These are phyloP conservation scores for Heliconius hewitsoni DNA, from an alignment of 1,140 invertebrate genomes.

Conservation along the genomic window DNA sequence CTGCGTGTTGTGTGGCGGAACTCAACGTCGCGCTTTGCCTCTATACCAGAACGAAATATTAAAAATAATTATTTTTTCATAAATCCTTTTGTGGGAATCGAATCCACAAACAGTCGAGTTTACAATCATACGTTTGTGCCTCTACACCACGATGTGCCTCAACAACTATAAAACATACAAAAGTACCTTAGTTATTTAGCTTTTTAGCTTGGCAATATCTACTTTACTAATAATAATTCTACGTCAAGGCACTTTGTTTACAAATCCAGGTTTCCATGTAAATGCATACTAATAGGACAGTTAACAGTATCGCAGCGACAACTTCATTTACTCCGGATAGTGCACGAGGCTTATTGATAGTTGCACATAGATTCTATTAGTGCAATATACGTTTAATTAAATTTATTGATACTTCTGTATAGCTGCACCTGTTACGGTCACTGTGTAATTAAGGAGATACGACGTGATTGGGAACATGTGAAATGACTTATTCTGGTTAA, in stretches of 20 bases:
- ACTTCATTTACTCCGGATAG: conserved; percentile 24
- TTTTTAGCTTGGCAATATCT: neutral
- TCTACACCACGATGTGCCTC: no score
- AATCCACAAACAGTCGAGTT: no score
- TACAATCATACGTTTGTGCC: no score
- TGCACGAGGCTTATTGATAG: conserved; percentile 13
- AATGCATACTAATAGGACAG: conserved; percentile 23
- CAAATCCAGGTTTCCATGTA: conserved; percentile 14
- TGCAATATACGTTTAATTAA: conserved; percentile 31
- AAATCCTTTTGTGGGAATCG: no score
- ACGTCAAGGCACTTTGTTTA: neutral
- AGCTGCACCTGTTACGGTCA: conserved; percentile 30
- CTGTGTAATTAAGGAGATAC: conserved; percentile 26
- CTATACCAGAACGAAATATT: no score
- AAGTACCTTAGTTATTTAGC: neutral
- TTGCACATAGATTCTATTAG: conserved; percentile 22
- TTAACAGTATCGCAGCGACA: conserved; percentile 21
- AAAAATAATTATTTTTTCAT: no score
- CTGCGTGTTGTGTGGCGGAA: no score
- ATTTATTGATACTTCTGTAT: conserved; percentile 27
- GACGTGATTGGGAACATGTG: conserved; percentile 11
- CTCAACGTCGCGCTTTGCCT: no score
- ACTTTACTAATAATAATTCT: neutral
- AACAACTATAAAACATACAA: neutral
- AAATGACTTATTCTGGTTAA: conserved; percentile 15